A percentile compares a stretch with the other conserved stretches of the same genome.
Conservation (phyloP, 2,113 vertebrate species). For the Pseudorectes ferrugineus region DNA sequence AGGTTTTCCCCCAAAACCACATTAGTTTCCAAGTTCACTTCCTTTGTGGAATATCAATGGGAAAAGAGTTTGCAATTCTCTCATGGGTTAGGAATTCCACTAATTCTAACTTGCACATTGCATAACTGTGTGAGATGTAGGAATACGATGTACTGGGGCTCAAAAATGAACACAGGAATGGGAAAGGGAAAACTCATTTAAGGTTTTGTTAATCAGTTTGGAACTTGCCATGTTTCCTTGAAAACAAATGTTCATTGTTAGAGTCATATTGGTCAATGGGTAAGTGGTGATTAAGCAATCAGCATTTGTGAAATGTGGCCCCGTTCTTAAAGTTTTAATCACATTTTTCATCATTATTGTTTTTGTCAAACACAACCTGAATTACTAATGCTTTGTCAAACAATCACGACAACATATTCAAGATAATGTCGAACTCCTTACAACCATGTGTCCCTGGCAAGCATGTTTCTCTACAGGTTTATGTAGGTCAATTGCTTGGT, state of each 20-base stretch:
- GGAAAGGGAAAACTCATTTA: neutral
- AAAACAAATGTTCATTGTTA: neutral
- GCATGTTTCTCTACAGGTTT: neutral
- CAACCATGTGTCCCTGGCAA: neutral
- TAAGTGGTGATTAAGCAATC: conserved; percentile 38
- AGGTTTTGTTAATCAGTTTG: conserved; percentile 10
- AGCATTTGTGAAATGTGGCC: conserved; percentile 19
- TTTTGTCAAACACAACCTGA: neutral
- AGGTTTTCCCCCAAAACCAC: conserved; percentile 58
- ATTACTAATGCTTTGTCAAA: neutral
- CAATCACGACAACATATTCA: neutral
- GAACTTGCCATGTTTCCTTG: neutral
- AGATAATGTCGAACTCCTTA: neutral
- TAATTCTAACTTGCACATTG: conserved; percentile 65
- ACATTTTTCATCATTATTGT: neutral
- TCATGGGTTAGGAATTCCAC: conserved; percentile 76
- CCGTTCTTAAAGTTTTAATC: conserved; percentile 6
- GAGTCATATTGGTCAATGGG: neutral
- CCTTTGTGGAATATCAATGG: conserved; percentile 76
- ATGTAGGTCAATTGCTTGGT: neutral
- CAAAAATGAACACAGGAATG: conserved; percentile 4
- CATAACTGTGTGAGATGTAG: conserved; percentile 44
- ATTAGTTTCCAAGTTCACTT: conserved; percentile 74
- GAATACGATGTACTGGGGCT: conserved; percentile 17
- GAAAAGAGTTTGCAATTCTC: conserved; percentile 68